Conservation (phyloP, 2,888 invertebrate genomes). For the Idaea biselata region DNA sequence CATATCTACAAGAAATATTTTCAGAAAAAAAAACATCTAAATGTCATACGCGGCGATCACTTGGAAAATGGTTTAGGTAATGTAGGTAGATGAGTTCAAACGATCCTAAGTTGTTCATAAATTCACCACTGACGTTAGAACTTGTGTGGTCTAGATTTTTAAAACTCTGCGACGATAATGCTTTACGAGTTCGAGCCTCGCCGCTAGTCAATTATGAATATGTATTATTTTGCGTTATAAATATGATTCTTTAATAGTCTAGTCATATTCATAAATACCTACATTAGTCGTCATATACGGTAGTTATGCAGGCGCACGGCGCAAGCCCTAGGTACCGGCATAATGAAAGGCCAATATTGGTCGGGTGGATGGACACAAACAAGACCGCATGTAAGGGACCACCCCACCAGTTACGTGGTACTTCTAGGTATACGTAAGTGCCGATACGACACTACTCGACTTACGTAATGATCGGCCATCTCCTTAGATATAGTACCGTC, state of each 20-base stretch:
- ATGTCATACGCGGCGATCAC: no score
- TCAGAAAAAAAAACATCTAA: no score
- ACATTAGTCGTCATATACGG: conserved; percentile 15
- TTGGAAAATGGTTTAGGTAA: no score
- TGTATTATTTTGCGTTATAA: conserved; percentile 4
- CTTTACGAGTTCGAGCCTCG: no score
- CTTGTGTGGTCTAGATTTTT: no score
- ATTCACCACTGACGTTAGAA: no score
- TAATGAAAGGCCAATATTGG: conserved; percentile 68
- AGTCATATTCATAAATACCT: conserved; percentile 27
- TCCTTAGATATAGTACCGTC: not conserved
- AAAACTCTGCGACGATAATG: no score
- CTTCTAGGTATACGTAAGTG: not conserved
- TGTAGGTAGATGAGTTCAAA: no score
- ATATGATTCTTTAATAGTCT: conserved; percentile 2
- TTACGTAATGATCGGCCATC: not conserved
- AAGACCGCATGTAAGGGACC: conserved; percentile 52
- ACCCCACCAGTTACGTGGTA: not conserved
- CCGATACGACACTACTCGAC: not conserved
- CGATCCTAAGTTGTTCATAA: no score
- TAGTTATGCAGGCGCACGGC: conserved; percentile 39
- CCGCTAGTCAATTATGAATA: no score
- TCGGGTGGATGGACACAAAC: conserved; percentile 64
- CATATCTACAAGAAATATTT: no score
- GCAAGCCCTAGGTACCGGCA: conserved; percentile 47